Base-by-base conservation (phyloP, 2,797 vertebrate species). In the Gobionotothen gibberifrons region DNA sequence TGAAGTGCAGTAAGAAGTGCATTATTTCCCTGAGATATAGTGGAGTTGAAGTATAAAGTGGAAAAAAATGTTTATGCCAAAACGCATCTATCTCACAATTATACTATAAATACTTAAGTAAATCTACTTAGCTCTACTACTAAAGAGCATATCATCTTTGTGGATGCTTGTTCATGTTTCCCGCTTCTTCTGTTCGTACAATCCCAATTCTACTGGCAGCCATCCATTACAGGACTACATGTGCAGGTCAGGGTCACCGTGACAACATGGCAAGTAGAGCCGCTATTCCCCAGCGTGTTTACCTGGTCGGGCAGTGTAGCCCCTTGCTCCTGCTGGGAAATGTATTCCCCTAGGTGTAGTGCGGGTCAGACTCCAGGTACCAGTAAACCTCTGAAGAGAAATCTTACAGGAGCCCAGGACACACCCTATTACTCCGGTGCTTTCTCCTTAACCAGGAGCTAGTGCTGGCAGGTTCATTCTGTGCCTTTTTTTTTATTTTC, bases 201-300 rank as follows among this genome's bases (percentile, higher is more conserved):
- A 15, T 46, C 22, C 70, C 26, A 22, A 68, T 76, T 72, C 29
- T 22, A 44, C 47, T 60, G 40, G 43, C 64, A 49, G 44, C 59
- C 66, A 85, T 59, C 69, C 63, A 74, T 79, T 78, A 78, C 21
- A 42, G 60, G 9, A 4, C 55, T 71, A 21, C 80, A 68, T 40
- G 49, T 60, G 29, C 55, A 72, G 58, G 81, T 79, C 72, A 69
- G 79, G 84, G 79, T 84, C 82, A 75, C 44, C 17, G n/a, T 83
- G 77, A 75, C 66, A 72, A 66, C 70, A 29, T 69, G 63, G 32
- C 17, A 75, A 3, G 46, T 60, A 43, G 60, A 76, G 44, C 48
- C 49, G 72, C 44, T 77, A 14, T 56, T 69, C 77, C 59, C 54
- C 48, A 26, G 40, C 1, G 14, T 42, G 17, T 21, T 29, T 6